Percentiles rank a stretch among this genome's conserved stretches.
phyloP scores from a whole-genome alignment of 2,888 invertebrate genomes.

The Drosophila cognata region DNA sequence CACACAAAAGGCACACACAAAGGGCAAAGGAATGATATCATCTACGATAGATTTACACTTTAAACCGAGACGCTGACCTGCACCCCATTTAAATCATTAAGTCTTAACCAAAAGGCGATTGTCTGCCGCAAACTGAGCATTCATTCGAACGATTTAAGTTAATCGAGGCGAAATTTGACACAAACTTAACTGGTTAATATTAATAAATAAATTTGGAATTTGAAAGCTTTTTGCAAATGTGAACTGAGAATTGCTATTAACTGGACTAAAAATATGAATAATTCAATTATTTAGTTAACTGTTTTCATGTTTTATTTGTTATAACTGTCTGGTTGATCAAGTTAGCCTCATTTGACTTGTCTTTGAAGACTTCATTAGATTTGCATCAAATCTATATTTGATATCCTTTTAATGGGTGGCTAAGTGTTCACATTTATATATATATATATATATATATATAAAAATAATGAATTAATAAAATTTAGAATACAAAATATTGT shows the following conservation, averaged over 20 bases:
- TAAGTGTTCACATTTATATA: background rate
- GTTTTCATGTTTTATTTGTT: background rate
- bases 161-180: conserved; percentile 2
- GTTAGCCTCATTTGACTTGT: background rate
- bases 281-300: background rate
- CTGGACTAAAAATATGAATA: background rate
- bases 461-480: too few relatives aligned
- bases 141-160: conserved; percentile 14
- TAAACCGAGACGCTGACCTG: conserved; percentile 45
- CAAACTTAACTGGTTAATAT: background rate
- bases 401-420: background rate
- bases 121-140: conserved; percentile 9
- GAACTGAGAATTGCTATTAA: background rate
- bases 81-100: conserved; percentile 46
- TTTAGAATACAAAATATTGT: background rate
- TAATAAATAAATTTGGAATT: background rate
- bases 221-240: background rate
- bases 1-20: conserved; percentile 13
- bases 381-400: background rate
- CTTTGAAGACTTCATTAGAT: background rate
- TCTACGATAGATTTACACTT: conserved; percentile 34
- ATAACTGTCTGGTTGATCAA: background rate
- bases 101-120: conserved; percentile 25
- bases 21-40: conserved; percentile 18
- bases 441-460: background rate